Evolutionary conservation across 1,140 invertebrate genomes (phyloP), one percentile per base, ranked within the genome.

Genomic region (Temnothorax curvispinosus): DNA sequence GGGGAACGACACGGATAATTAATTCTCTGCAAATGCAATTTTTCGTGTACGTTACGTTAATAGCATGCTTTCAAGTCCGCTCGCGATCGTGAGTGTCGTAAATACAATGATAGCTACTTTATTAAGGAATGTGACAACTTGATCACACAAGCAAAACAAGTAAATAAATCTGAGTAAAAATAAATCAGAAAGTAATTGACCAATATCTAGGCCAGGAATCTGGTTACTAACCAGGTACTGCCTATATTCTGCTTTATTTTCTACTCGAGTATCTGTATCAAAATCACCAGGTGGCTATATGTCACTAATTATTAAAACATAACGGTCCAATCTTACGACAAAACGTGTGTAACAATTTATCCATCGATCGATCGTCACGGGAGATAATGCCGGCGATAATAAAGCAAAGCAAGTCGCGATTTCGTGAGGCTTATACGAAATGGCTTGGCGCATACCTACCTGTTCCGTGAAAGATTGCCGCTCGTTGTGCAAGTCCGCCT

Each of bases 21-120:
- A 89, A 92, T 92, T 90, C 87, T 60, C 76, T 91, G 80, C 78
- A 18, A 88, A 58, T 69, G 71, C 58, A 78, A 87, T 90, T 92
- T 93, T 93, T 93, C 65, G 88, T 89, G 91, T 88, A 89, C 78
- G 58, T 78, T 88, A 89, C 78, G 58, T 78, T 91, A 90, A 88
- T 90, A 90, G 88, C 80, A 47, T 81, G 84, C 81, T 87, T 87
- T 47, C 67, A 58, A 67, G 7, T 41, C 13, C 9, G 47, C 5
- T 50, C 35, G 27, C 27, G 27, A 27, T 27, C 27, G 27, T 27
- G 27, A 27, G 32, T 8, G 32, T 32, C 18, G 56, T 18, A 21
- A 62, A 44, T 32, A 64, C 9, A 62, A 77, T n/a, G 41, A 62
- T 32, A 32, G 56, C 56, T 0, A 47, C 18, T 21, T 21, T 62